Evolutionary conservation across 2,113 vertebrate genomes (phyloP).

Genomic region (Oncorhynchus clarkii): DNA sequence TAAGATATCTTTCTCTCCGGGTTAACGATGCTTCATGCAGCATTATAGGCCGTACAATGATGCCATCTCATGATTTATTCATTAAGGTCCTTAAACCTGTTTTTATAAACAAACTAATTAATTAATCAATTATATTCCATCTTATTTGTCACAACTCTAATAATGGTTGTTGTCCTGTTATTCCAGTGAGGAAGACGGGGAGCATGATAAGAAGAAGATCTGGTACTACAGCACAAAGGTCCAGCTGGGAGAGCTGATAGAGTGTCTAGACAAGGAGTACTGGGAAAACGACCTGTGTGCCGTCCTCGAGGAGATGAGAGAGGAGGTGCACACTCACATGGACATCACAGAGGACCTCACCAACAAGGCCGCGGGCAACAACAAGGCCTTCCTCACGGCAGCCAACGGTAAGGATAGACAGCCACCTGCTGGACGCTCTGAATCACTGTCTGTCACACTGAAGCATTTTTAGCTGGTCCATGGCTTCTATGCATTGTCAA

Average conservation of each 20-base stretch:
- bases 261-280: slow-evolving; percentile 87
- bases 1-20: neutral
- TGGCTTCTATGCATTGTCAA: neutral
- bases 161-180: neutral
- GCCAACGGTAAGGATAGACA: slow-evolving; percentile 81
- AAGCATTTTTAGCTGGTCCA: slow-evolving; percentile 10
- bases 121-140: neutral
- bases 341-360: slow-evolving; percentile 94
- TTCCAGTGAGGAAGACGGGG: slow-evolving; percentile 88
- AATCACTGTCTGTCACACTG: neutral
- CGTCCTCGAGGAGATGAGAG: slow-evolving; percentile 88
- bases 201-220: slow-evolving; percentile 87
- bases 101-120: neutral
- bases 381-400: slow-evolving; percentile 88
- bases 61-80: neutral
- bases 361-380: slow-evolving; percentile 89
- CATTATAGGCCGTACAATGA: neutral
- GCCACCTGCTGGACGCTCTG: neutral
- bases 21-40: neutral
- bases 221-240: slow-evolving; percentile 97
- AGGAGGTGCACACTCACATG: slow-evolving; percentile 93
- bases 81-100: neutral
- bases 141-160: neutral
- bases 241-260: slow-evolving; percentile 87
- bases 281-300: slow-evolving; percentile 92